These are phyloP conservation scores for Epinephelus moara DNA, from an alignment of 2,113 vertebrate species.

Conservation along the genomic window DNA sequence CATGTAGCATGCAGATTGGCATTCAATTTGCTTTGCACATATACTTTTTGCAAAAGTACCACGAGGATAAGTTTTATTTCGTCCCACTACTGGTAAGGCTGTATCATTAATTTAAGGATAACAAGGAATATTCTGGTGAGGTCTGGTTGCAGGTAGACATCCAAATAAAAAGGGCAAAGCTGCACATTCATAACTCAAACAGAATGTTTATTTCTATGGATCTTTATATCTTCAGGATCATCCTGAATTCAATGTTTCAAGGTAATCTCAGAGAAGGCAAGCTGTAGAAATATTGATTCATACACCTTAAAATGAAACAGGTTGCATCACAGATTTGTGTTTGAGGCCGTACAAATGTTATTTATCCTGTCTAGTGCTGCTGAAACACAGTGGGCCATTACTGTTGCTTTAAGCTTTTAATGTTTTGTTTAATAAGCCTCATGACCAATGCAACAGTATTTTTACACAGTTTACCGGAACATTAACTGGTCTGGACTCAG, in stretches of 20 bases:
- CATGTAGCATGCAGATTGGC: neutral
- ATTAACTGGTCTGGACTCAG: constrained; percentile 9
- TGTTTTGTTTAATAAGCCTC: constrained; percentile 18
- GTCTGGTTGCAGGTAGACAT: neutral
- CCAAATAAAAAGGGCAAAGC: neutral
- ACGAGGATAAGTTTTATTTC: neutral
- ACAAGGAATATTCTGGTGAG: neutral
- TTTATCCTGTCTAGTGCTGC: neutral
- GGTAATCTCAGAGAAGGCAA: neutral
- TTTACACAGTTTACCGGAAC: neutral
- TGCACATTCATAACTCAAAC: neutral
- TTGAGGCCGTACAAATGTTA: neutral
- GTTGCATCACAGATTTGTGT: neutral
- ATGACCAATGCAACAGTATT: neutral
- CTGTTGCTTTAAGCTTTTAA: neutral
- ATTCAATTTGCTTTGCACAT: neutral
- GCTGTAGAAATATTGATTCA: neutral
- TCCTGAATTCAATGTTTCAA: neutral
- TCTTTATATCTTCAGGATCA: neutral
- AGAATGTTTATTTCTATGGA: neutral
- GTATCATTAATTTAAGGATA: neutral
- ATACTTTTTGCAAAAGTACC: neutral
- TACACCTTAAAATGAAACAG: neutral
- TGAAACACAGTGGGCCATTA: neutral
- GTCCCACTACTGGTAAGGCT: neutral